Percentiles rank a stretch among this genome's conserved stretches.
Conservation (phyloP, 1,140 invertebrate genomes). For the Gonatopus flavifemur region DNA sequence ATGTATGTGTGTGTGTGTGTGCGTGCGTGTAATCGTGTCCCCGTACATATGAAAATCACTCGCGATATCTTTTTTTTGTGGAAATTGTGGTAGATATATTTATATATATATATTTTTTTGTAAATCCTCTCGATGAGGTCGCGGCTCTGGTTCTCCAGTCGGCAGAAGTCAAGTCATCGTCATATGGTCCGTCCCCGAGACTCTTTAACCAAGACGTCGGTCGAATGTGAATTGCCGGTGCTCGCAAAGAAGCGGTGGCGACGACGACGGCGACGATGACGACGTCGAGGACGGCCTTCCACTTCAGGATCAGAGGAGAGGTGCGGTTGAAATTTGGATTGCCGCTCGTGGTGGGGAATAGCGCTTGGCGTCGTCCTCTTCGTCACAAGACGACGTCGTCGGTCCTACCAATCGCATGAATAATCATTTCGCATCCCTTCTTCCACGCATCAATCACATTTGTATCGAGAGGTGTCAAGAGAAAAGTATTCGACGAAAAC, state of each 20-base stretch:
- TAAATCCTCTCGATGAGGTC: constrained; percentile 34
- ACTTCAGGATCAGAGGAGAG: constrained; percentile 11
- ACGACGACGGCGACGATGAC: too few relatives aligned
- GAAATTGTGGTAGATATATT: constrained; percentile 19
- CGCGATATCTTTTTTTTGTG: constrained; percentile 13
- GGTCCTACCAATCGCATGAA: too few relatives aligned
- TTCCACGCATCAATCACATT: too few relatives aligned
- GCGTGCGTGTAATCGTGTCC: too few relatives aligned
- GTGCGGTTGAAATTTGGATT: constrained; percentile 34
- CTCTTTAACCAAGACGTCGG: constrained; percentile 82
- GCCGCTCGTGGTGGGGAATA: not conserved
- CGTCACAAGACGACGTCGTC: not conserved
- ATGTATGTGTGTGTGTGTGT: too few relatives aligned
- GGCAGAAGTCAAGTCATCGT: constrained; percentile 81
- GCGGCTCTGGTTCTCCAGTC: constrained; percentile 67
- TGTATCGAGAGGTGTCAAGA: too few relatives aligned
- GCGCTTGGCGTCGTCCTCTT: not conserved
- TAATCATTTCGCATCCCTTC: too few relatives aligned
- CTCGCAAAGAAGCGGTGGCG: constrained; percentile 54
- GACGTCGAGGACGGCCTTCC: constrained; percentile 36
- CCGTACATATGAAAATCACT: too few relatives aligned
- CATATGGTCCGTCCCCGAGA: constrained; percentile 66
- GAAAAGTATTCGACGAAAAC: too few relatives aligned
- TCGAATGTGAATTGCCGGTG: constrained; percentile 76
- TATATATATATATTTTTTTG: constrained; percentile 1